These are phyloP conservation scores for Oncopodura yosiiana DNA, from an alignment of 1,140 invertebrate species.

Conservation along the genomic window DNA sequence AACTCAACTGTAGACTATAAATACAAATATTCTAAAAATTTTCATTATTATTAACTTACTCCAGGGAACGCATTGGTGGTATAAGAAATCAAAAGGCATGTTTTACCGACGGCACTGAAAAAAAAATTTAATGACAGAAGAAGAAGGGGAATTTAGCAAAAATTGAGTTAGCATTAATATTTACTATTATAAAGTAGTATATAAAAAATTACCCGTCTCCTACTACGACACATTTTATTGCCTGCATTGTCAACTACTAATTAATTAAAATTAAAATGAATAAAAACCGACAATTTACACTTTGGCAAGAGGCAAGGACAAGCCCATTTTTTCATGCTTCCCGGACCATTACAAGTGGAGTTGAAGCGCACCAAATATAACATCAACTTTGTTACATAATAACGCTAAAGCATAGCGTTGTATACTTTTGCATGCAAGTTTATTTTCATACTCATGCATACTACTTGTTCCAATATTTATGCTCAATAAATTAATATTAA, in stretches of 20 bases:
- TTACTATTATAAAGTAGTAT: background rate
- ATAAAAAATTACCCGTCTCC: slow-evolving; percentile 65
- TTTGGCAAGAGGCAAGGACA: slow-evolving; percentile 13
- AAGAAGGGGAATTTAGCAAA: background rate
- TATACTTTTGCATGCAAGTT: no score
- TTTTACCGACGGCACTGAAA: slow-evolving; percentile 84
- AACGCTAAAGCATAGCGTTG: no score
- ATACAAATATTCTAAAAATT: no score
- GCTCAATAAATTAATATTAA: no score
- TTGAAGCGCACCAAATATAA: no score
- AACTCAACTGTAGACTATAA: no score
- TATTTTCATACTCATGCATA: no score
- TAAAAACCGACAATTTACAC: slow-evolving; percentile 16
- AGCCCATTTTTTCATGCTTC: slow-evolving; percentile 28
- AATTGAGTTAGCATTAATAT: background rate
- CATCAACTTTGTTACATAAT: no score
- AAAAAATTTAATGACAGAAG: background rate
- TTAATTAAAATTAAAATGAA: slow-evolving; percentile 5
- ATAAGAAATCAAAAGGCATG: slow-evolving; percentile 90
- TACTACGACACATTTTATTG: slow-evolving; percentile 90
- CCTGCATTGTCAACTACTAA: slow-evolving; percentile 58
- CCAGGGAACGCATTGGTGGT: slow-evolving; percentile 95
- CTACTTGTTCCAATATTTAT: no score
- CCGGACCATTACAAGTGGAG: slow-evolving; percentile 16
- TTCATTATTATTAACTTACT: no score